A percentile compares a stretch with the other conserved stretches of the same genome.
Evolutionary conservation across 2,797 vertebrate species (phyloP).

Genomic region (Staurois parvus): DNA sequence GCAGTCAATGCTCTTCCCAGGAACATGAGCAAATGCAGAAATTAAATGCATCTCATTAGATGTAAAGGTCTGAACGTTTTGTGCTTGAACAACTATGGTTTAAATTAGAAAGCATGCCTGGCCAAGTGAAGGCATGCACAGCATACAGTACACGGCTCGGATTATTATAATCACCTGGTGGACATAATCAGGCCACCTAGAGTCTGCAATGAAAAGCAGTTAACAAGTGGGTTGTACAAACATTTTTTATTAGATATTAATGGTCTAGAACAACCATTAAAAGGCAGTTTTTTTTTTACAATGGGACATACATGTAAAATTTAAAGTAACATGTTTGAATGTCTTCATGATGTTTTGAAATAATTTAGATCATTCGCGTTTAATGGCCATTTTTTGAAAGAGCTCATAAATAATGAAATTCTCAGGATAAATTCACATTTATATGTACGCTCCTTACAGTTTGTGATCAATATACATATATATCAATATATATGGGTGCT

Average conservation of each 20-base stretch:
- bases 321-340: not conserved
- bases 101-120: slow-evolving; percentile 47
- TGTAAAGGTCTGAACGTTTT: slow-evolving; percentile 56
- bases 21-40: slow-evolving; percentile 36
- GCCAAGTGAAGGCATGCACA: slow-evolving; percentile 33
- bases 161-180: slow-evolving; percentile 43
- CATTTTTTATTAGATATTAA: not conserved
- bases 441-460: no score
- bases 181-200: not conserved
- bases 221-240: not conserved
- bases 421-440: no score
- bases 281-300: not conserved
- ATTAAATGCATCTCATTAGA: slow-evolving; percentile 54
- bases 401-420: no score
- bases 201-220: not conserved
- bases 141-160: slow-evolving; percentile 8
- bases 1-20: slow-evolving; percentile 28
- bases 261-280: not conserved
- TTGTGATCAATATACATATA: no score
- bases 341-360: not conserved
- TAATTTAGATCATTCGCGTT: no score
- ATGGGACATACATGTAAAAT: not conserved
- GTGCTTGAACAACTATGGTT: slow-evolving; percentile 41
- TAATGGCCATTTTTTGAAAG: no score
- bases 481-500: no score